Conservation (phyloP, 1,140 invertebrate species). For the Drosophila bocqueti region DNA sequence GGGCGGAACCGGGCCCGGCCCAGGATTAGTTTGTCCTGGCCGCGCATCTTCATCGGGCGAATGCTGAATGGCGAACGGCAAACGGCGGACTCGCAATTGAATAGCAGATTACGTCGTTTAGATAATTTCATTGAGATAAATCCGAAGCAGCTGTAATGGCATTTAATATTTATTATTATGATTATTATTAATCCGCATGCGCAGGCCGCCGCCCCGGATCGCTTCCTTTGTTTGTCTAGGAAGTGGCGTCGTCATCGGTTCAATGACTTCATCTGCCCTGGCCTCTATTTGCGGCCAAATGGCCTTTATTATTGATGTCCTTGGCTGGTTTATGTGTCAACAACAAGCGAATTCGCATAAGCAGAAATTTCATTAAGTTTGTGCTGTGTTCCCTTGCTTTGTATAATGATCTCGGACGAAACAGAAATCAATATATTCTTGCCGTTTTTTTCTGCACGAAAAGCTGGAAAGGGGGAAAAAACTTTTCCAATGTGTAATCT, state of each 20-base stretch:
- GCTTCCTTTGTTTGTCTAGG: slow-evolving; percentile 31
- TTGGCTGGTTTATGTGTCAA: slow-evolving; percentile 79
- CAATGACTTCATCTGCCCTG: slow-evolving; percentile 66
- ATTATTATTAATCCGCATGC: slow-evolving; percentile 80
- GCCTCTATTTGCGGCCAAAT: slow-evolving; percentile 56
- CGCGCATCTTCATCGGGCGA: slow-evolving; percentile 47
- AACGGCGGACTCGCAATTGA: slow-evolving; percentile 66
- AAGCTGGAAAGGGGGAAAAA: not conserved
- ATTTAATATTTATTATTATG: slow-evolving; percentile 84
- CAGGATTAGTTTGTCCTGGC: slow-evolving; percentile 53
- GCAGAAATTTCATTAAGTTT: slow-evolving; percentile 82
- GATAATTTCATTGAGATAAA: slow-evolving; percentile 77
- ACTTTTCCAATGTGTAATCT: slow-evolving; percentile 38
- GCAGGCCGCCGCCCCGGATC: slow-evolving; percentile 32
- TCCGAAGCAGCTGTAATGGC: slow-evolving; percentile 71
- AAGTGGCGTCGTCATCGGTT: slow-evolving; percentile 51
- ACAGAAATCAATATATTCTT: slow-evolving; percentile 38
- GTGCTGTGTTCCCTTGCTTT: slow-evolving; percentile 41
- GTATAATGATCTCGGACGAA: slow-evolving; percentile 44
- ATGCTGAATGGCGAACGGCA: slow-evolving; percentile 2
- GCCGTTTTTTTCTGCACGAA: too few relatives aligned
- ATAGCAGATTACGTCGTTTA: slow-evolving; percentile 77
- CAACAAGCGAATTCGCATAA: slow-evolving; percentile 80
- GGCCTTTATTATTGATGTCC: slow-evolving; percentile 79
- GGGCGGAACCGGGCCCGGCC: not conserved